Evolutionary conservation across 2,888 invertebrate genomes (phyloP).

Genomic region (Octonoba sinensis): DNA sequence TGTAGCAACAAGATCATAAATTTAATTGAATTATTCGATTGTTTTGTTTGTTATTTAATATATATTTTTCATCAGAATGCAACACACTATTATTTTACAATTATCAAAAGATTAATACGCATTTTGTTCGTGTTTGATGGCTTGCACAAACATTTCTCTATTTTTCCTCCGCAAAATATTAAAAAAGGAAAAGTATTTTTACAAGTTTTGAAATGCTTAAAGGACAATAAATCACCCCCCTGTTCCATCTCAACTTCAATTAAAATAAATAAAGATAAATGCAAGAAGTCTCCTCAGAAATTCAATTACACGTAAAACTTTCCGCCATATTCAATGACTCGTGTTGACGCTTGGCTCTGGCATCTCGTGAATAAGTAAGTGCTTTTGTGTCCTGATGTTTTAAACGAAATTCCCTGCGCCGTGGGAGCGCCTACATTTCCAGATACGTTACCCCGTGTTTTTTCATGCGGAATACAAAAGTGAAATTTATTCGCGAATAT

Average conservation of each 20-base stretch:
- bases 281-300: conserved; percentile 33
- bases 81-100: too few species aligned
- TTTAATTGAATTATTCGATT: too few species aligned
- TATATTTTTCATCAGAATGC: too few species aligned
- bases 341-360: neutral
- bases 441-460: conserved; percentile 12
- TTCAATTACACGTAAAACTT: conserved; percentile 52
- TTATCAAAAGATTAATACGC: too few species aligned
- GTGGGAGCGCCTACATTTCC: neutral
- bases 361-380: neutral
- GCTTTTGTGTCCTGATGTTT: conserved; percentile 11
- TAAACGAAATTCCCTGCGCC: conserved; percentile 18
- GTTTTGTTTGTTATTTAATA: too few species aligned
- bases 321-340: conserved; percentile 44
- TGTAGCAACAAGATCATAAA: too few species aligned
- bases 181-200: too few species aligned
- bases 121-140: too few species aligned
- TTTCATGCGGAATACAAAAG: conserved; percentile 40
- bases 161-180: too few species aligned
- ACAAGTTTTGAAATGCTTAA: too few species aligned
- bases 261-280: conserved; percentile 13
- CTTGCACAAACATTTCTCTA: too few species aligned
- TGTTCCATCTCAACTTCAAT: neutral
- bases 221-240: too few species aligned
- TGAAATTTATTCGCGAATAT: conserved; percentile 17